Base-by-base conservation (phyloP, 53 echinoderm and acorn worm genomes). In the Mesocentrotus franciscanus region DNA sequence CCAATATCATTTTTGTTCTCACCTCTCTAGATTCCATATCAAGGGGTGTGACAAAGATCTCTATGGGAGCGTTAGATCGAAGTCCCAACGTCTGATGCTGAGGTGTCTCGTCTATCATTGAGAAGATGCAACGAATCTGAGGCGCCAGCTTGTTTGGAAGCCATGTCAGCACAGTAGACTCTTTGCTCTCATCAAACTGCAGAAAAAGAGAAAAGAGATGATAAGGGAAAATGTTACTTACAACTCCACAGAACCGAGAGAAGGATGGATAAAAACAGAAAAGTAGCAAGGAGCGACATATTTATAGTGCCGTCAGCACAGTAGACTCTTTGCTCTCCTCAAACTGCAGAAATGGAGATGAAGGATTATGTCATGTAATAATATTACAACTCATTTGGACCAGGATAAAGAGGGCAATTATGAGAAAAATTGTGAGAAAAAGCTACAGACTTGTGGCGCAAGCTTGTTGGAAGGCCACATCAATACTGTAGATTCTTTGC, bases 101-200 rank as follows among this genome's bases (percentile, higher is more conserved):
- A 0, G 97, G 96, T 0, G 97, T 97, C 68, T 97, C 96, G 62
- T 97, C 96, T 18, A 97, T 97, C 97, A 97, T 97, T 81, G 97
- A 97, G 95, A 97, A 97, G 42, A 97, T 90, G 64, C 97, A 97
- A 71, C 97, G 97, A 10, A 97, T 93, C 85, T 97, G 97, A 56
- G 97, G 93, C 6, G 97, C 95, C 6, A 97, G 95, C 60, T 97
- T 97, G 96, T 89, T 96, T 9, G 97, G 97, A 9, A 97, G 78
- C 97, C 97, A 97, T 39, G 96, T 97, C 92, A 97, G 92, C 33
- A 96, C 97, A 22, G 96, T 95, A 1, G 97, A 95, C 61, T 97
- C 97, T 64, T 97, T 97, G 74, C 95, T 97, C 60, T 97, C 97
- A 61, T 97, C 97, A 96, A 97, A 97, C 97, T 97, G 71, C 7